Percentiles rank a stretch among this genome's conserved stretches.
Evolutionary conservation across 1,140 invertebrate genomes (phyloP).

Genomic region (Drosophila pseudoananassae): DNA sequence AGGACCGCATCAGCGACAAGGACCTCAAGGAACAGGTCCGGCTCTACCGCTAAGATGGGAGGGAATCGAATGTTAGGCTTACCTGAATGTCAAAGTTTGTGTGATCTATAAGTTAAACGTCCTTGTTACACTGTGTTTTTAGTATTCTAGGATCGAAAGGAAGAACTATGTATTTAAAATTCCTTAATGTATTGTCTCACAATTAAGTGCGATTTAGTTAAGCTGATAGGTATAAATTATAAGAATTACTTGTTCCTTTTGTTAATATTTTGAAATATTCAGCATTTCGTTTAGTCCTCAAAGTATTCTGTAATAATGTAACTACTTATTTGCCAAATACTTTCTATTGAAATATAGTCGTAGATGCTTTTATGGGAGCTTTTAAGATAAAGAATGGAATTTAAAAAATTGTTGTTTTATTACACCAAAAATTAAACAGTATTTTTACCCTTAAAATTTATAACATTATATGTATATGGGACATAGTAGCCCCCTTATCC

Average conservation of each 20-base stretch:
- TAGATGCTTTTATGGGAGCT: not conserved
- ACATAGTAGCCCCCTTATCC: no score
- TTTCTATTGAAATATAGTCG: not conserved
- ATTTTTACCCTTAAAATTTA: not conserved
- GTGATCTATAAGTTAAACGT: conserved; percentile 43
- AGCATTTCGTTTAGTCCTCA: no score
- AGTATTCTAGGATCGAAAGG: not conserved
- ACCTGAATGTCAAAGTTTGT: conserved; percentile 36
- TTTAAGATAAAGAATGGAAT: not conserved
- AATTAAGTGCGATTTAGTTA: not conserved
- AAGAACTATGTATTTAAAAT: not conserved
- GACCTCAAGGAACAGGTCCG: conserved; percentile 75
- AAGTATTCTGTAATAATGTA: no score
- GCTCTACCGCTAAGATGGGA: conserved; percentile 60
- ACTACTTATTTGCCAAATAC: not conserved
- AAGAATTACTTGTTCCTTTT: no score
- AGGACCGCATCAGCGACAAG: conserved; percentile 73
- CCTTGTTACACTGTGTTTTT: not conserved
- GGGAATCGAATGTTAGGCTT: conserved; percentile 6
- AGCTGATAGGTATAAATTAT: not conserved
- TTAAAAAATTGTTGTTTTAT: not conserved
- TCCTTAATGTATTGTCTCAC: not conserved
- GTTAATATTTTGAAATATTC: no score
- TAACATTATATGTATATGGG: no score
- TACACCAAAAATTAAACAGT: not conserved